phyloP scores from a whole-genome alignment of 2,113 vertebrate genomes.

The Gymnocephalus cernua region DNA sequence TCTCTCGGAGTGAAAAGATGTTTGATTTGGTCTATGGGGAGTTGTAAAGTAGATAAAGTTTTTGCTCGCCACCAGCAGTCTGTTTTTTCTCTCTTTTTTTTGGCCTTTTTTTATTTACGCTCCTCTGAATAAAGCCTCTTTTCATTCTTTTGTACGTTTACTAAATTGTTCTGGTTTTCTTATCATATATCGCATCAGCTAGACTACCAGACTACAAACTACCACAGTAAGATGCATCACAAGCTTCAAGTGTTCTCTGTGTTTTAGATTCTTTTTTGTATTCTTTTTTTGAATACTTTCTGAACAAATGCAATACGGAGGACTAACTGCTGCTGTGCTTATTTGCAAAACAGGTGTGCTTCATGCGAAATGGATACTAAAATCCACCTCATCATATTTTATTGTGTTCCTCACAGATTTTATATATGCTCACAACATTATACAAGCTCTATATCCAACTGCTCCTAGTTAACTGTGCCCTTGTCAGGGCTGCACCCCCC shows the following conservation, averaged over 20 bases:
- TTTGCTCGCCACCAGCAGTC: slow-evolving; percentile 53
- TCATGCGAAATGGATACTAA: slow-evolving; percentile 20
- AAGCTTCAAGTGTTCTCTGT: background rate
- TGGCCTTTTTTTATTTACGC: slow-evolving; percentile 36
- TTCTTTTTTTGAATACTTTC: background rate
- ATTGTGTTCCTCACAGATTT: slow-evolving; percentile 25
- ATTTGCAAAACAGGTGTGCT: slow-evolving; percentile 21
- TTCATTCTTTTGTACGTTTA: slow-evolving; percentile 47
- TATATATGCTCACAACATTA: slow-evolving; percentile 6
- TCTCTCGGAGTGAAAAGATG: slow-evolving; percentile 66
- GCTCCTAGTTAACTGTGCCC: slow-evolving; percentile 47
- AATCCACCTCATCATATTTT: slow-evolving; percentile 24
- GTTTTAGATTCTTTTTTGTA: background rate
- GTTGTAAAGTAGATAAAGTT: slow-evolving; percentile 69
- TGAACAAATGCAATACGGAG: background rate
- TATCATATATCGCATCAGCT: slow-evolving; percentile 24
- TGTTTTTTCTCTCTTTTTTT: slow-evolving; percentile 22
- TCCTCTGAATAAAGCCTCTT: slow-evolving; percentile 32
- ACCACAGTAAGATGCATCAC: background rate
- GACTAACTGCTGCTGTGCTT: background rate
- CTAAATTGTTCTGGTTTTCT: slow-evolving; percentile 41
- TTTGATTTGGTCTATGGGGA: slow-evolving; percentile 73
- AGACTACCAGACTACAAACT: slow-evolving; percentile 15
- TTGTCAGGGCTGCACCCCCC: slow-evolving; percentile 42
- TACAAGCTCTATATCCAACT: slow-evolving; percentile 22